Conservation (phyloP, 1,140 invertebrate genomes). For the Drosophila pseudoobscura region DNA sequence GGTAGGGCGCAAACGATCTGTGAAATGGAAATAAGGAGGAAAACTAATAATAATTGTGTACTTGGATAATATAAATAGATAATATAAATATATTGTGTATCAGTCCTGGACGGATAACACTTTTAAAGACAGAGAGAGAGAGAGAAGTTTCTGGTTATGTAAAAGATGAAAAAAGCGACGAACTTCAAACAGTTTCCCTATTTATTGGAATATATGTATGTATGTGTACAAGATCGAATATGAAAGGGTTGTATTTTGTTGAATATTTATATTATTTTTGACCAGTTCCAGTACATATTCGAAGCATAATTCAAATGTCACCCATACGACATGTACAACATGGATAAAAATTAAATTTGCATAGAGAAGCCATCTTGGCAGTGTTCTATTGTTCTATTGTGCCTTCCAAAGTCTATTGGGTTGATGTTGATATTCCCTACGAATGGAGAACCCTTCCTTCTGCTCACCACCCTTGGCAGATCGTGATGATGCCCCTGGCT, state of each 20-base stretch:
- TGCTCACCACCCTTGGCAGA: slow-evolving; percentile 2
- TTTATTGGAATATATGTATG: no score
- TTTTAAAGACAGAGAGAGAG: no score
- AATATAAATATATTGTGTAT: no score
- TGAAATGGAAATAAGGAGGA: background rate
- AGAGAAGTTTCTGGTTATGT: no score
- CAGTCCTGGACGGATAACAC: no score
- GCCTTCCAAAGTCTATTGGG: background rate
- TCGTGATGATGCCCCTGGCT: slow-evolving; percentile 11
- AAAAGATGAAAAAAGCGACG: no score
- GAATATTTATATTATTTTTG: no score
- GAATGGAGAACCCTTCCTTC: slow-evolving; percentile 18
- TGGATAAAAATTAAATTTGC: slow-evolving; percentile 4
- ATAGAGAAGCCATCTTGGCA: slow-evolving; percentile 16
- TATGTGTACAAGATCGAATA: no score
- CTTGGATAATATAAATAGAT: background rate
- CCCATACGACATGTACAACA: slow-evolving; percentile 26
- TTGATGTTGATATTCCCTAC: background rate
- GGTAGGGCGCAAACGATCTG: background rate
- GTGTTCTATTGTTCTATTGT: no score
- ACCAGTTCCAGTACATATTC: no score
- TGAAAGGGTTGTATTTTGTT: no score
- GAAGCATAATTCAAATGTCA: background rate
- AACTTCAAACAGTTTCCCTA: no score
- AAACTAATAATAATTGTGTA: background rate